Conservation (phyloP, 2,888 invertebrate genomes). For the Ferdinandea cuprea region DNA sequence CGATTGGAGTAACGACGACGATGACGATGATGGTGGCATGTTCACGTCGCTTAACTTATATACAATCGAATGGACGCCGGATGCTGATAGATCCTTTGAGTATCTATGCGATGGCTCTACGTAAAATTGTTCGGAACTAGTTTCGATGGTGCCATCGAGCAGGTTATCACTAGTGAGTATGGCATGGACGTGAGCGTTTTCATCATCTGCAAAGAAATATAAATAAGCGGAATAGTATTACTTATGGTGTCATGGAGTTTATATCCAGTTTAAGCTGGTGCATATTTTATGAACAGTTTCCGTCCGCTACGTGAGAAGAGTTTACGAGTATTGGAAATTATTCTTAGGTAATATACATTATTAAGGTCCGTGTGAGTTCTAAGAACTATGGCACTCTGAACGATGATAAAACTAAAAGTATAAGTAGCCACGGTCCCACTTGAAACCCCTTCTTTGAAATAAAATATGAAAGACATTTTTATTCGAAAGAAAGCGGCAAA, state of each 20-base stretch:
- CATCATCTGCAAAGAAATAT: slow-evolving; percentile 88
- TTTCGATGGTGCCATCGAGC: slow-evolving; percentile 94
- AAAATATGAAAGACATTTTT: too few relatives aligned
- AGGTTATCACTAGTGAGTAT: slow-evolving; percentile 93
- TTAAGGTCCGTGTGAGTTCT: too few relatives aligned
- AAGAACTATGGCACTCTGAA: too few relatives aligned
- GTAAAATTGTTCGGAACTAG: slow-evolving; percentile 91
- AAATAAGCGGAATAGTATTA: slow-evolving; percentile 35
- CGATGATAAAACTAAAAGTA: too few relatives aligned
- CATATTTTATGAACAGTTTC: slow-evolving; percentile 34
- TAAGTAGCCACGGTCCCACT: too few relatives aligned
- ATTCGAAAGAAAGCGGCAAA: too few relatives aligned
- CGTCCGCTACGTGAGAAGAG: slow-evolving; percentile 39
- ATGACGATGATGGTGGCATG: slow-evolving; percentile 79
- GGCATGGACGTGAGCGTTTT: slow-evolving; percentile 91
- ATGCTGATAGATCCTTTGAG: slow-evolving; percentile 84
- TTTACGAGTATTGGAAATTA: background rate
- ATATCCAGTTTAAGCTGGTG: slow-evolving; percentile 6
- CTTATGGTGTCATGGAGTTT: slow-evolving; percentile 10
- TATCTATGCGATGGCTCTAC: slow-evolving; percentile 86
- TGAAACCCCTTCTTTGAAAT: too few relatives aligned
- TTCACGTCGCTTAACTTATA: slow-evolving; percentile 92
- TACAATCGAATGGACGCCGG: slow-evolving; percentile 90
- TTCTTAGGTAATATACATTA: background rate
- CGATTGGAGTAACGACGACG: slow-evolving; percentile 85